Base-by-base conservation (phyloP, 2,888 invertebrate genomes). In the Dichetophora obliterata region DNA sequence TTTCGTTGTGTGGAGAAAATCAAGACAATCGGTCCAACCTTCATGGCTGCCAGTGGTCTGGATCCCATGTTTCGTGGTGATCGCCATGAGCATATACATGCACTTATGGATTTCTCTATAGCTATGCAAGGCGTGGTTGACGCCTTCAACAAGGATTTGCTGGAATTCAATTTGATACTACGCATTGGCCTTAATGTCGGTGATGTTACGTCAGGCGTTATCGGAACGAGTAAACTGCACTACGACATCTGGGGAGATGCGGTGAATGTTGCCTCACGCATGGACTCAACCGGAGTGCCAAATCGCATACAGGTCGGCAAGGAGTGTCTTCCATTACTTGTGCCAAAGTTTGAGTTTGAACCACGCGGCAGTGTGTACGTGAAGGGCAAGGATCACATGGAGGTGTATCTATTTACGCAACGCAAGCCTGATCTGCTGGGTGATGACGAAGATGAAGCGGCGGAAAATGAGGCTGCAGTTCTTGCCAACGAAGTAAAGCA, bases 241-340 rank as follows among this genome's bases (percentile, higher is more conserved):
- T 99, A 98, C 85, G 98, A 98, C 88, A 98, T 98, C 83, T 99
- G 98, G 98, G 98, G 98, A 0, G 98, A 99, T 88, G 97, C 98
- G 0, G 98, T 99, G 0, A 99, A 99, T 88, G 97, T 98, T 77
- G 97, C 98, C 0, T 96, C 96, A 8, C 91, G 98, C 74, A 99
- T 99, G 99, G 98, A 99, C 89, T 96, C 97, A 0, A 98, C 98
- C 0, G 98, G 98, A 0, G 93, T 98, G 11, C 92, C 94, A 4
- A 95, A 96, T 77, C 91, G 94, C 69, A 95, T 98, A 81, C 96
- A 96, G 87, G 92, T 96, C 3, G 94, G 95, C 16, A 94, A 94
- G 84, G 92, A 93, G 76, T 95, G 95, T 84, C 89, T 95, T 61
- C 90, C 92, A 0, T 91, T 94, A 19, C 91, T 99, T 50, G 91